Evolutionary conservation across 2,888 invertebrate species (phyloP), one percentile per base, ranked within the genome.

Genomic region (Trypoxylon attenuatum): DNA sequence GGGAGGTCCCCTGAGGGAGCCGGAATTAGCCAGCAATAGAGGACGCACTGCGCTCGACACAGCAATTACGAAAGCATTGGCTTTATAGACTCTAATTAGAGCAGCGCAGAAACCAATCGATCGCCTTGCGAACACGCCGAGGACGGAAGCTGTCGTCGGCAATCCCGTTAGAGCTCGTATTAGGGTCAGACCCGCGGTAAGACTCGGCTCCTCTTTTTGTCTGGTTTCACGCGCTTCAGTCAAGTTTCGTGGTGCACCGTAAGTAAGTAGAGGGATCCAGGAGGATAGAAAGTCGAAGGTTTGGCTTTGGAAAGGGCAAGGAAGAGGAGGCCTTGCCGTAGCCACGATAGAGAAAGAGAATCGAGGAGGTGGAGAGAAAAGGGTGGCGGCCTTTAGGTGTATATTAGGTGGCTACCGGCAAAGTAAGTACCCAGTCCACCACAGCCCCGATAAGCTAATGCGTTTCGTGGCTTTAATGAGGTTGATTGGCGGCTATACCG

Each of bases 401-500:
- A 69, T 76, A 81, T 77, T 72, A 69, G 74, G 72, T 76, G 72
- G 78, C 81, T 82, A 82, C 82, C 67, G 80, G 77, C 73, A 69
- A 80, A 81, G 78, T 80, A 80, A 73, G 77, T 74, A 74, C 71
- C 74, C 68, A 58, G 75, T 76, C 68, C 65, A 69, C 65, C 69
- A 50, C 67, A 52, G 65, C 75, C 61, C n/a, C 76, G 84, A 83
- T 83, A 83, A 83, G 83, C 83, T 83, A 84, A 83, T 83, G 83
- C 79, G 79, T 83, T 82, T 78, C 78, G 81, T 80, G 82, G 78
- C 78, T 81, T 78, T 83, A 82, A 83, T 82, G 83, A 82, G 82
- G 73, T 77, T 80, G 79, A 79, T 79, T 78, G 80, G 80, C 78
- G 78, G 77, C 78, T 78, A 73, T 73, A 68, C 61, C 72, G 74